Evolutionary conservation across 2,113 vertebrate genomes (phyloP).

Genomic region (Petrocephalus microphthalmus): DNA sequence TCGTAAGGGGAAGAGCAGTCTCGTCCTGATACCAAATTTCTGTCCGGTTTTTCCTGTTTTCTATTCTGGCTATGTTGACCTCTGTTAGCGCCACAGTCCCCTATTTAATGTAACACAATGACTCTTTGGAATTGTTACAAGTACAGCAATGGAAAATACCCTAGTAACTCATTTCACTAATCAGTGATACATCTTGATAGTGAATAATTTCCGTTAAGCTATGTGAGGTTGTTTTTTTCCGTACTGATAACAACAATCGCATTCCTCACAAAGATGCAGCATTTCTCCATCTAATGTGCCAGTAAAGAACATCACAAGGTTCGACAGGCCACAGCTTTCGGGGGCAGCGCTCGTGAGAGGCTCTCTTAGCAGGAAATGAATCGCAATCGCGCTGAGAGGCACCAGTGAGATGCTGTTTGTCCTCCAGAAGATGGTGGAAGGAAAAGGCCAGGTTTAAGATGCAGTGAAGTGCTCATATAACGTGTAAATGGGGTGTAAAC

Average conservation of each 20-base stretch:
- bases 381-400: background rate
- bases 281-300: background rate
- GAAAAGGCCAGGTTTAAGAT: background rate
- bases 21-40: background rate
- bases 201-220: background rate
- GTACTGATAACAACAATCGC: background rate
- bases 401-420: background rate
- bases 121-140: background rate
- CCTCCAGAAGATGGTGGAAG: background rate
- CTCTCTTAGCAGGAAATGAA: background rate
- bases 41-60: background rate
- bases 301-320: background rate
- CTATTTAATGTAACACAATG: background rate
- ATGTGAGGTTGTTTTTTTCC: background rate
- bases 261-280: background rate
- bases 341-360: background rate
- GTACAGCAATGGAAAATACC: background rate
- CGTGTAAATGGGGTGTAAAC: background rate
- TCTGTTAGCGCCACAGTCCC: background rate
- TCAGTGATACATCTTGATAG: background rate
- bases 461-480: background rate
- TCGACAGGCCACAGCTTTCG: background rate
- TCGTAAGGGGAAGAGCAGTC: background rate
- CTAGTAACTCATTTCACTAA: background rate
- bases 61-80: background rate